Base-by-base conservation (phyloP, 2,113 vertebrate genomes). In the Tapirus terrestris region DNA sequence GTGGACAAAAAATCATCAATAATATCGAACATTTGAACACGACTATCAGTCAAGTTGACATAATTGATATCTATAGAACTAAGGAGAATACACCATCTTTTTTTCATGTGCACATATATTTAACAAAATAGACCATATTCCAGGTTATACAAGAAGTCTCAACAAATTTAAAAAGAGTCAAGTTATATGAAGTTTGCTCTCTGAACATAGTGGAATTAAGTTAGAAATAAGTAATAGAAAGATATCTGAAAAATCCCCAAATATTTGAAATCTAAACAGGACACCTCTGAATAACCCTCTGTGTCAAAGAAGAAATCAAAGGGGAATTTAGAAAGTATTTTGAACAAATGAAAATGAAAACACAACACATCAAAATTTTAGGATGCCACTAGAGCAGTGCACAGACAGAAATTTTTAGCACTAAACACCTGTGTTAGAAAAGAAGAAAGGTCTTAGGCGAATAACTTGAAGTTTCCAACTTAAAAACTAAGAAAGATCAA, bases 291-390 rank as follows among this genome's bases (percentile, higher is more conserved):
- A 68, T 67, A 86, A 88, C 1, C 0, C 17, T 5, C 3, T 21
- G 8, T 60, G 12, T 61, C 75, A 86, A 89, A 77, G 25, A 39
- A 81, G 39, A 95, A 61, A 56, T 23, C 10, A 92, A 39, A 89
- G 73, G 20, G 13, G 20, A 89, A 96, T 87, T 58, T 43, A 82
- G 20, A 39, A 87, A 77, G 12, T 61, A 63, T 70, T 95, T 72
- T 65, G 56, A 89, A 95, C 3, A 21, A 96, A 86, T 63, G 27
- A 95, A 96, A 81, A 87, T 72, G 20, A 90, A 93, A 93, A 79
- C 12, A 48, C 9, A 75, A 36, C 20, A 70, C 51, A 92, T 48
- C 18, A 75, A 85, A 68, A 2, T 23, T 80, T 27, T 21, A 8
- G 13, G 31, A 61, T 18, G 56, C 4, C 29, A 89, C 70, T 16